Evolutionary conservation across 1,140 invertebrate species (phyloP), one percentile per base, ranked within the genome.

Genomic region (Caerostris extrusa): DNA sequence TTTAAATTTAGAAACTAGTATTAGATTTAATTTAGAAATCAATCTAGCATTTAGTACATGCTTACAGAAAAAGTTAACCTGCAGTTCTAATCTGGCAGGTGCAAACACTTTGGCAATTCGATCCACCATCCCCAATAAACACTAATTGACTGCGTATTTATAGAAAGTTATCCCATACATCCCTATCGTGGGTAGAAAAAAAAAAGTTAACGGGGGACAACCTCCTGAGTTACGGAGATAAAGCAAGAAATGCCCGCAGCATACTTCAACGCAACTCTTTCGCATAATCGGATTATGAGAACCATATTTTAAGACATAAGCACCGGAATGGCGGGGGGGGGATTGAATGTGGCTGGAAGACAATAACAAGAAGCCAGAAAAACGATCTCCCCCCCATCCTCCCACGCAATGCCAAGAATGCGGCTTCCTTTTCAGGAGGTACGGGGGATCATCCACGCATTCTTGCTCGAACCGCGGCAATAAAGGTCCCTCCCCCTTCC

Each of bases 221-320:
- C 53, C n/a, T 67, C 71, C 10, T 34, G 34, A 77, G 71, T 77
- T 77, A 77, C 34, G 71, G 14, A 77, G 71, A 77, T 77, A 77
- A 77, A 77, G 53, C 34, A 53, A 77, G 71, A 77, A 53, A 77
- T 77, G 53, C 53, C 53, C 10, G 34, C 71, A n/a, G n/a, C n/a
- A 77, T 34, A 77, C 53, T 77, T 77, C 19, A 10, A 50, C 53
- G 53, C 53, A 77, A 77, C 71, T 77, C 71, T 77, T 34, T 77
- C 34, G 10, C 71, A 77, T 77, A 77, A 77, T 77, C 71, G 71
- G 71, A 19, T 77, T 77, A 77, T 77, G 71, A 77, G 71, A 77
- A 77, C 71, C 34, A 77, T 77, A 77, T 77, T 77, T 77, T 77
- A 34, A 77, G 34, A 34, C 71, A 50, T 77, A 77, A 77, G 71